Base-by-base conservation (phyloP, 2,797 vertebrate genomes). In the Sebastes minor region DNA sequence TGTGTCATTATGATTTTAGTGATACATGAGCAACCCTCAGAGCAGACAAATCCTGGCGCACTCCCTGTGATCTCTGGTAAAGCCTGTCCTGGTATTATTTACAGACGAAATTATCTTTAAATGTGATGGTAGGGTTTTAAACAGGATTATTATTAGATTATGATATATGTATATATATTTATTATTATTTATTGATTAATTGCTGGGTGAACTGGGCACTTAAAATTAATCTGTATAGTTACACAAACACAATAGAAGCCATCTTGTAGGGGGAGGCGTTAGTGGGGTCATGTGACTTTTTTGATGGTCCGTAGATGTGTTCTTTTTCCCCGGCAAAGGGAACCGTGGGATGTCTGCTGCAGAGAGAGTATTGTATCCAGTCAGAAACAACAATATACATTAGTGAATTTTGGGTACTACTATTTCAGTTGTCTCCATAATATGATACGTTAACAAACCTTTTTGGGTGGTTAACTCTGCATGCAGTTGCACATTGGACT, bases 241-340 rank as follows among this genome's bases (percentile, higher is more conserved):
- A 88, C 22, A 86, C 76, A 32, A 49, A 66, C n/a, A 86, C 80
- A 65, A 74, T 28, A 38, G 65, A 67, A 3, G 52, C 10, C 55
- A 68, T 25, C 28, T 28, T 33, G 32, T 66, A 69, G 3, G 16
- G 4, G 13, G 23, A 38, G 4, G 16, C 1, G 12, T 28, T 22
- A 25, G 8, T 46, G 28, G 53, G 27, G 30, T 8, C 13, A 1
- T 18, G 49, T 62, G 63, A 62, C 6, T 0, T 52, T 22, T 18
- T 57, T 27, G 69, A 56, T 0, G 2, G 1, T 18, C 3, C 20
- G 4, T 16, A 12, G 4, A 27, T 32, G 49, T 12, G 20, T 10
- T 52, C 2, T 55, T 55, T 18, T 25, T 42, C 55, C 62, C 56
- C 5, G 27, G 32, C 28, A 14, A 64, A 33, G 23, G 55, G 23